phyloP scores from a whole-genome alignment of 2,113 vertebrate species.

The Macaca fascicularis region T2T-MFA8v1.1 NC_088378.1:8178001-8178500 shows the following conservation, averaged over 20 bases:
- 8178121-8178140: background rate
- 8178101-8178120: background rate
- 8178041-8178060: background rate
- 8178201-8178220: background rate
- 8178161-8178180: background rate
- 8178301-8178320: background rate
- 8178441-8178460: background rate
- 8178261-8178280: background rate
- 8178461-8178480: background rate
- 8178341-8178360: background rate
- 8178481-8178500: slow-evolving; percentile 44
- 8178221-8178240: background rate
- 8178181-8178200: background rate
- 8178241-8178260: background rate
- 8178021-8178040: background rate
- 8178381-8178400: slow-evolving; percentile 63
- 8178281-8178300: background rate
- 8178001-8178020: background rate
- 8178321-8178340: background rate
- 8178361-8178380: slow-evolving; percentile 35
- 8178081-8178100: background rate
- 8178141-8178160: background rate
- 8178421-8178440: slow-evolving; percentile 49
- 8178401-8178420: slow-evolving; percentile 56
- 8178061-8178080: background rate